Evolutionary conservation across 2,888 invertebrate species (phyloP).

Genomic region (Polymixis lichenea): DNA sequence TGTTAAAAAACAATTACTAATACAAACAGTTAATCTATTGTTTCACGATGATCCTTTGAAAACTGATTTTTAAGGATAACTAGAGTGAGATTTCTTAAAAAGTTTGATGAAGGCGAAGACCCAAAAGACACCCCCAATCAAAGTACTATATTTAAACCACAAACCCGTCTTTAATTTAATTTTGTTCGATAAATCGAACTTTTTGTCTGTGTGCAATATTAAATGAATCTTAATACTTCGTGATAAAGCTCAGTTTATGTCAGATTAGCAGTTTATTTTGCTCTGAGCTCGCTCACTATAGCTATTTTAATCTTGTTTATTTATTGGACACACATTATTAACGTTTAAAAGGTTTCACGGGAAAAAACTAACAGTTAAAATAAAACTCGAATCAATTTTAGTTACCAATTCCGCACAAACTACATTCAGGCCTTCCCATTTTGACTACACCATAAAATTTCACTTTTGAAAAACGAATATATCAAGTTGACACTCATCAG

Average conservation of each 20-base stretch:
- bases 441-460: neutral
- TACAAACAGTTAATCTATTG: neutral
- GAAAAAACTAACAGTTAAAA: neutral
- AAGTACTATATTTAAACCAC: neutral
- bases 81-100: neutral
- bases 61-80: neutral
- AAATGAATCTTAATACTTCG: slow-evolving; percentile 4
- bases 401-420: neutral
- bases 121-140: no score
- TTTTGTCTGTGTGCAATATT: neutral
- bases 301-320: neutral
- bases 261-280: neutral
- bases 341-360: neutral
- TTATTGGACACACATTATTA: neutral
- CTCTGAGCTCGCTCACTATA: no score
- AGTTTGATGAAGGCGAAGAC: neutral
- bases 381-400: neutral
- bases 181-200: neutral
- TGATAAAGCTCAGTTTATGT: slow-evolving; percentile 6
- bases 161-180: neutral
- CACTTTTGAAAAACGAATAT: no score
- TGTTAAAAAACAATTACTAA: no score
- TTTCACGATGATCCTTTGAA: neutral
- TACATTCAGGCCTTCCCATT: neutral
- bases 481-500: no score